A percentile compares a stretch with the other conserved stretches of the same genome.
phyloP scores from a whole-genome alignment of 2,113 vertebrate species.

The Lagopus muta region DNA sequence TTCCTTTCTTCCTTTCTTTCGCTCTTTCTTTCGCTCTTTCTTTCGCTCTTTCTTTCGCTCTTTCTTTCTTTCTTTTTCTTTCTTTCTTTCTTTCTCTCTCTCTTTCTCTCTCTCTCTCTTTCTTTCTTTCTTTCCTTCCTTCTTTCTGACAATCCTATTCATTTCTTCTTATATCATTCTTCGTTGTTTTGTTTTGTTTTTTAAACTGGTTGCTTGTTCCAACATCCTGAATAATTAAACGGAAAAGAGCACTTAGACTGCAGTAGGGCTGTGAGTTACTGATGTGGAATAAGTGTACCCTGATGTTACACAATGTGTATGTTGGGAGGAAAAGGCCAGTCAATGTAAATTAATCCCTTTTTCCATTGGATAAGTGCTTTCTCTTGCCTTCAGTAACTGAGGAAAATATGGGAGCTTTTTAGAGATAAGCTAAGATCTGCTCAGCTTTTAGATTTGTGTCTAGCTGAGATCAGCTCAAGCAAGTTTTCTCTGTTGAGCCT shows the following conservation, averaged over 20 bases:
- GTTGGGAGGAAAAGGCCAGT: not conserved
- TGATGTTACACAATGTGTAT: not conserved
- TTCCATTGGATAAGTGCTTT: constrained; percentile 22
- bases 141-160: not conserved
- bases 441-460: not conserved
- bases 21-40: no score
- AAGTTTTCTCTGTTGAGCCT: not conserved
- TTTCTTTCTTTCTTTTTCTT: no score
- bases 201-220: not conserved
- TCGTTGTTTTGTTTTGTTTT: not conserved
- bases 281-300: not conserved
- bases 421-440: not conserved
- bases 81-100: no score
- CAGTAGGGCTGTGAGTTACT: not conserved
- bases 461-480: not conserved
- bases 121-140: no score
- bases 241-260: not conserved
- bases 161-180: constrained; percentile 31
- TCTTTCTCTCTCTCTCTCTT: no score
- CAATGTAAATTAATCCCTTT: constrained; percentile 38
- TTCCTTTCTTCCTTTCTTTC: no score
- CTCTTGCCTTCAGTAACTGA: not conserved
- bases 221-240: constrained; percentile 42
- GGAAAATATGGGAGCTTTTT: not conserved
- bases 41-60: no score